Conservation (phyloP, 2,113 vertebrate genomes). For the Laticauda colubrina region DNA sequence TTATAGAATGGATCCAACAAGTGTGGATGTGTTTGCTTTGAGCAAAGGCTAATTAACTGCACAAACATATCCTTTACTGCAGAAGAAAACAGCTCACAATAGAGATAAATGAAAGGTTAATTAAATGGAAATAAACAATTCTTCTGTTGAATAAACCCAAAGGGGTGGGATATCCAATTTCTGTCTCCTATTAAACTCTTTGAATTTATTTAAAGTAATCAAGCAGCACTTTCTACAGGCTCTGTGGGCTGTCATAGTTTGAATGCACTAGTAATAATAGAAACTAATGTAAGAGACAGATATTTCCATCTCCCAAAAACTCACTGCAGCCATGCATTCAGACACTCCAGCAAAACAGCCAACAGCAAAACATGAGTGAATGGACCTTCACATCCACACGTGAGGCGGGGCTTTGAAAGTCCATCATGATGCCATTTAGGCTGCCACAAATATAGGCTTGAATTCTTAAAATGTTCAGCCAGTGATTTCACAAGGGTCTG, state of each 20-base stretch:
- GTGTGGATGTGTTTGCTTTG: background rate
- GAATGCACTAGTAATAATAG: background rate
- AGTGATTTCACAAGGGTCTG: background rate
- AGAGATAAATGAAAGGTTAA: constrained; percentile 8
- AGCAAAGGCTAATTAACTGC: constrained; percentile 24
- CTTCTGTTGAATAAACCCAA: constrained; percentile 16
- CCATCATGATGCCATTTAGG: background rate
- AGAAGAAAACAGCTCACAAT: background rate
- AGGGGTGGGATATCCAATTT: background rate
- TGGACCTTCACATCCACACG: background rate
- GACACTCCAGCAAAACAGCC: background rate
- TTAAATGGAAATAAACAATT: constrained; percentile 14
- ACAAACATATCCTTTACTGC: background rate
- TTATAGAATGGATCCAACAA: constrained; percentile 11
- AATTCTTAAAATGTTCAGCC: background rate
- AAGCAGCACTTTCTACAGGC: background rate
- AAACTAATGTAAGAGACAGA: background rate
- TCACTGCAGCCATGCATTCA: background rate
- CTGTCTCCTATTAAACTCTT: background rate
- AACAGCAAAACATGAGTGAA: background rate
- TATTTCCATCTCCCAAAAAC: background rate
- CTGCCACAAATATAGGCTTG: background rate
- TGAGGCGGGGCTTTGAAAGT: background rate
- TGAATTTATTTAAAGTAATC: background rate
- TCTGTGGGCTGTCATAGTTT: background rate